Evolutionary conservation across 23 tunicate genomes (phyloP).

Genomic region (Halocynthia roretzi): DNA sequence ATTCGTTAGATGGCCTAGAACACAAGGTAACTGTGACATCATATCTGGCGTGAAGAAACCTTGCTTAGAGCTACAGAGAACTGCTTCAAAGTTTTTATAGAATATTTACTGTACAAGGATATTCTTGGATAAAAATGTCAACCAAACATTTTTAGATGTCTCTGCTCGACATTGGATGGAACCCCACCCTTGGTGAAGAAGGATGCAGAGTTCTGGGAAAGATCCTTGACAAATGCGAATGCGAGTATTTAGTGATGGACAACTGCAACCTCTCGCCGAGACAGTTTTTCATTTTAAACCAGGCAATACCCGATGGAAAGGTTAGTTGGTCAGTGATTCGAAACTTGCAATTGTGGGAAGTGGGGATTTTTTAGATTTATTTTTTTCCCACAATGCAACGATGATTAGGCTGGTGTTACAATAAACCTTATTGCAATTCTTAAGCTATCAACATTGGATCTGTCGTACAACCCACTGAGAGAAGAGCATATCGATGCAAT

Average conservation of each 20-base stretch:
- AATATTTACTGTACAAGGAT: too few relatives aligned
- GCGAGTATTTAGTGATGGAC: slow-evolving; percentile 2
- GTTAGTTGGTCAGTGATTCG: too few relatives aligned
- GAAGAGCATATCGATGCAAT: slow-evolving; percentile 4
- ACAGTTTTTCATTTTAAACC: neutral
- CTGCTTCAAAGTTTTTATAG: too few relatives aligned
- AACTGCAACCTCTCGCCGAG: slow-evolving; percentile 2
- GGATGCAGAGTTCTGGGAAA: slow-evolving; percentile 3
- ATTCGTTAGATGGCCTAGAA: neutral
- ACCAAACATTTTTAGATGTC: too few relatives aligned
- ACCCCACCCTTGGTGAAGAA: neutral
- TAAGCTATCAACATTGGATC: slow-evolving; percentile 4
- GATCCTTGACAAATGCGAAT: neutral
- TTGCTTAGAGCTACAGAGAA: too few relatives aligned
- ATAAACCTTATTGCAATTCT: neutral
- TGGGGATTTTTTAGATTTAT: neutral
- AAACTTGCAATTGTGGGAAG: too few relatives aligned
- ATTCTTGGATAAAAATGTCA: too few relatives aligned
- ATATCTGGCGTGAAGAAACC: too few relatives aligned
- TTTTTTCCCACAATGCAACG: neutral
- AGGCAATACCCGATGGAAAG: neutral
- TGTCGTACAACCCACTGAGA: slow-evolving; percentile 1
- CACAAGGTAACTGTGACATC: slow-evolving; percentile 2
- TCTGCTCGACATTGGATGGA: slow-evolving; percentile 3
- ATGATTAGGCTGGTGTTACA: neutral